Percentiles rank a stretch among this genome's conserved stretches.
Evolutionary conservation across 2,888 invertebrate species (phyloP).

Genomic region (Exocentrus adspersus): DNA sequence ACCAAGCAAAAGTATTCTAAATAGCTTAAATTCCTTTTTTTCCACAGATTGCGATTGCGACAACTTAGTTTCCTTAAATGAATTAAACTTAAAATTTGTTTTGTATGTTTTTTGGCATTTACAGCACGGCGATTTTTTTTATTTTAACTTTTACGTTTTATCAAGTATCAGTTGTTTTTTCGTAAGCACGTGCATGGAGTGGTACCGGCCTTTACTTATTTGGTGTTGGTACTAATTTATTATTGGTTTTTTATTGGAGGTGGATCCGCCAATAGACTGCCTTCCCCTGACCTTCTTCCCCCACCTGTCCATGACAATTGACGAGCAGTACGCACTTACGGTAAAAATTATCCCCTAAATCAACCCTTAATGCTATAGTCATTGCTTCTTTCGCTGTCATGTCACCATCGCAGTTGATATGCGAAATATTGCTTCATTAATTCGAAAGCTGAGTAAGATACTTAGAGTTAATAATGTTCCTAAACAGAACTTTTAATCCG

Average conservation of each 20-base stretch:
- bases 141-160: slow-evolving; percentile 31
- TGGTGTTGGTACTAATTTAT: slow-evolving; percentile 57
- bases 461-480: not conserved
- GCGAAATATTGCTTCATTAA: not conserved
- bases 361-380: slow-evolving; percentile 33
- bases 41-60: not conserved
- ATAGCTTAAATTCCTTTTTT: too few relatives aligned
- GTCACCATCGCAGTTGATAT: not conserved
- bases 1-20: too few relatives aligned
- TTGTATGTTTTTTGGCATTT: slow-evolving; percentile 22
- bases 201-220: slow-evolving; percentile 40
- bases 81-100: slow-evolving; percentile 8
- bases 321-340: slow-evolving; percentile 64
- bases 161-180: slow-evolving; percentile 35
- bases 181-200: slow-evolving; percentile 34
- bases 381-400: slow-evolving; percentile 28
- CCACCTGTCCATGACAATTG: slow-evolving; percentile 63
- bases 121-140: slow-evolving; percentile 26
- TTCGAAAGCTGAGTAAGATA: slow-evolving; percentile 2
- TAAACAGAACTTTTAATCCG: not conserved
- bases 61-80: slow-evolving; percentile 7
- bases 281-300: slow-evolving; percentile 66
- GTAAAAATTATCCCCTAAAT: slow-evolving; percentile 55
- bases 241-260: slow-evolving; percentile 61
- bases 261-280: slow-evolving; percentile 68